A percentile compares a stretch with the other conserved stretches of the same genome.
phyloP scores from a whole-genome alignment of 1,140 invertebrate genomes.

The Tetraneura akinire region DNA sequence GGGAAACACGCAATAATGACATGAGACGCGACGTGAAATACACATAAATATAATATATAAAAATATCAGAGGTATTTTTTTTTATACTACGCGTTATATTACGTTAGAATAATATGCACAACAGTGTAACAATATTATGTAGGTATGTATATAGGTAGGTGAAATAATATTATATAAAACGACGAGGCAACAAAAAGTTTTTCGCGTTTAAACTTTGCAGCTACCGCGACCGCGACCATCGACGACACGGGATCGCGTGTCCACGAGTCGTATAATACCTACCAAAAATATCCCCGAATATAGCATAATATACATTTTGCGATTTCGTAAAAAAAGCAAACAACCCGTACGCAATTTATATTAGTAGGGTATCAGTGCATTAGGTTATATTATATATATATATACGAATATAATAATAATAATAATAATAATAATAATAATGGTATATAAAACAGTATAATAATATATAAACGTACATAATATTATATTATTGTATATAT shows the following conservation, averaged over 20 bases:
- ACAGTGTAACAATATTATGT: no score
- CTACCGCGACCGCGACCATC: not conserved
- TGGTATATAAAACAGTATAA: no score
- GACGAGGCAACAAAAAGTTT: conserved; percentile 18
- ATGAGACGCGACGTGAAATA: not conserved
- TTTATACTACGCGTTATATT: not conserved
- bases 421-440: no score
- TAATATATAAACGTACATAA: no score
- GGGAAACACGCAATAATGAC: not conserved
- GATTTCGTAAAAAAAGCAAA: not conserved
- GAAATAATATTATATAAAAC: not conserved
- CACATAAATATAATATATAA: not conserved
- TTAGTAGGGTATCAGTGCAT: no score
- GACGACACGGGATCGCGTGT: conserved; percentile 27
- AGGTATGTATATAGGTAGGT: no score
- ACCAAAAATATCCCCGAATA: no score
- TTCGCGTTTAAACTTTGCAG: not conserved
- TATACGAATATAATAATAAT: no score
- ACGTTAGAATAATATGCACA: no score
- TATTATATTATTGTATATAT: no score
- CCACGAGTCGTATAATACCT: not conserved
- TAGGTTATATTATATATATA: no score
- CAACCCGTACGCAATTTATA: not conserved
- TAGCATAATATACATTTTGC: not conserved
- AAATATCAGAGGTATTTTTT: not conserved